A percentile compares a stretch with the other conserved stretches of the same genome.
These are phyloP conservation scores for Acrobasis consociella DNA, from an alignment of 2,888 invertebrate genomes.

Conservation along the genomic window DNA sequence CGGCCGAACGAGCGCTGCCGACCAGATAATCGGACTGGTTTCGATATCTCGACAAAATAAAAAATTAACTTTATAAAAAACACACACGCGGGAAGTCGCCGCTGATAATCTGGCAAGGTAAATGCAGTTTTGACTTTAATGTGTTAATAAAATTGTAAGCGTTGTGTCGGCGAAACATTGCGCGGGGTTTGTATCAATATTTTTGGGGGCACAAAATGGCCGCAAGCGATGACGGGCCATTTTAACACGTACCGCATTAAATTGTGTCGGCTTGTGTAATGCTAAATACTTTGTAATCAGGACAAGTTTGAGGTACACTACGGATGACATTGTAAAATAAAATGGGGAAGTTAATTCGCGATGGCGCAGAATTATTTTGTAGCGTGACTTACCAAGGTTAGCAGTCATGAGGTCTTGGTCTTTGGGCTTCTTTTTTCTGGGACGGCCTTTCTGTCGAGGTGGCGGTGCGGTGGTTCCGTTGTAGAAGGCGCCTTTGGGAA, in stretches of 20 bases:
- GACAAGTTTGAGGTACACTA: conserved; percentile 26
- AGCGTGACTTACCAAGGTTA: conserved; percentile 87
- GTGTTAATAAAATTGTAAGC: conserved; percentile 81
- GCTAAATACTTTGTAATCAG: conserved; percentile 35
- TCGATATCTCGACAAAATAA: conserved; percentile 67
- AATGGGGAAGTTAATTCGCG: conserved; percentile 28
- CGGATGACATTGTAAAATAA: conserved; percentile 13
- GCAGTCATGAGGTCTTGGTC: conserved; percentile 93
- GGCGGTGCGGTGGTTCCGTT: conserved; percentile 81
- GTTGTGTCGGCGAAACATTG: conserved; percentile 70
- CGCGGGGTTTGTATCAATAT: conserved; percentile 51
- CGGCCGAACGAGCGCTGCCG: conserved; percentile 49
- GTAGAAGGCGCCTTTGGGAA: conserved; percentile 82
- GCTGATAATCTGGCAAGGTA: conserved; percentile 76
- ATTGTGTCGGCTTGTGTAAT: conserved; percentile 37
- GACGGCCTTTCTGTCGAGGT: conserved; percentile 96
- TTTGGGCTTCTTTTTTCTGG: conserved; percentile 95
- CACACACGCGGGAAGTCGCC: conserved; percentile 69
- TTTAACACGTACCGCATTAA: conserved; percentile 37
- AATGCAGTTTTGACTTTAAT: conserved; percentile 81
- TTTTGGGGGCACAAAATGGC: conserved; percentile 47
- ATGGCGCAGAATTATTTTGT: conserved; percentile 27
- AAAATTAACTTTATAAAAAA: conserved; percentile 55
- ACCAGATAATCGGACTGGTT: conserved; percentile 76
- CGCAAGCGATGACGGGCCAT: conserved; percentile 38